Conservation (phyloP, 2,888 invertebrate genomes). For the Helicoverpa assulta region DNA sequence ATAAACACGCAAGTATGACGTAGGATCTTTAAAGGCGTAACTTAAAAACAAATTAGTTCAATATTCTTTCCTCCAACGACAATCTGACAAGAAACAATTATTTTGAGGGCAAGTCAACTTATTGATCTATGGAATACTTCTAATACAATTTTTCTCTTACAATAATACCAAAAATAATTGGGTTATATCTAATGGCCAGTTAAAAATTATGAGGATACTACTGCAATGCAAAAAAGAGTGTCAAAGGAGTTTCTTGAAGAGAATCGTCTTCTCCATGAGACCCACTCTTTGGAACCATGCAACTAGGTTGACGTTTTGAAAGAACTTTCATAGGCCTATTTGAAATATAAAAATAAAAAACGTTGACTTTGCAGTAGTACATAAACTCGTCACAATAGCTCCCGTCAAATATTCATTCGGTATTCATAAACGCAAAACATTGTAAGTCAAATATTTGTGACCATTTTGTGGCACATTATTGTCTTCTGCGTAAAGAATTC, state of each 20-base stretch:
- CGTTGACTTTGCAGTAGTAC: conserved; percentile 12
- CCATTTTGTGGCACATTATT: conserved; percentile 26
- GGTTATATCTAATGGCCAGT: too few species aligned
- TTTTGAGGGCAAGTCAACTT: conserved; percentile 10
- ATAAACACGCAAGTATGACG: too few species aligned
- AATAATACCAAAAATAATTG: too few species aligned
- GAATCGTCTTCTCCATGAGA: too few species aligned
- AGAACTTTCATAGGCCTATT: too few species aligned
- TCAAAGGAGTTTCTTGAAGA: too few species aligned
- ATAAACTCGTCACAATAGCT: conserved; percentile 28
- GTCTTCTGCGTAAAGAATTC: conserved; percentile 9
- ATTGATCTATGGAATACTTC: conserved; percentile 9
- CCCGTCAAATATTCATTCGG: conserved; percentile 29
- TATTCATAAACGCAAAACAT: conserved; percentile 54
- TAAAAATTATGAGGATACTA: too few species aligned
- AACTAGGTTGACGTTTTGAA: too few species aligned
- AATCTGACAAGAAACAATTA: conserved; percentile 34
- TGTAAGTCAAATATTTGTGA: conserved; percentile 26
- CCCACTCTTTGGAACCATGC: too few species aligned
- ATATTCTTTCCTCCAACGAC: conserved; percentile 32
- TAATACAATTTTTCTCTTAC: background rate
- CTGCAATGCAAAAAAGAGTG: too few species aligned
- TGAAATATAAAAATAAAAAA: too few species aligned
- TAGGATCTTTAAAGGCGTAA: conserved; percentile 9
- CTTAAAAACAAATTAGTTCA: conserved; percentile 5